Percentiles rank a stretch among this genome's conserved stretches.
Conservation (phyloP, 2,797 vertebrate genomes). For the Vipera latastei region DNA sequence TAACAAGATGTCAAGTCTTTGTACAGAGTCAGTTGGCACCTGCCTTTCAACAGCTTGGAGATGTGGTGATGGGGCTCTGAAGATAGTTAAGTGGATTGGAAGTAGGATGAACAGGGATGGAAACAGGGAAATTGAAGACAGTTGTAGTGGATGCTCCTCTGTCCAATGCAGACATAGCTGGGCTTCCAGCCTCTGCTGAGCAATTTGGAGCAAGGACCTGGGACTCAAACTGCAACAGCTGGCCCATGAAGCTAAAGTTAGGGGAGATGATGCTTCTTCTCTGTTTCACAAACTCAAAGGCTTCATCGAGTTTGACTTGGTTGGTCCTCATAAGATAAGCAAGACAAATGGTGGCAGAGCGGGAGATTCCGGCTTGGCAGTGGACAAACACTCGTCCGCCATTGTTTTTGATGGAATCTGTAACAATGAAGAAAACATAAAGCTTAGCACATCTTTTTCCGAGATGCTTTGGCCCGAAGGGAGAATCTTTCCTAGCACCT, state of each 20-base stretch:
- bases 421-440: conserved; percentile 46
- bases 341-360: conserved; percentile 96
- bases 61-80: conserved; percentile 96
- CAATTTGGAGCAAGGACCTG: conserved; percentile 94
- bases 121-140: conserved; percentile 95
- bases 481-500: conserved; percentile 32
- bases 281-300: conserved; percentile 98
- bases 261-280: conserved; percentile 97
- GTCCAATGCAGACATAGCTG: conserved; percentile 77
- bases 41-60: conserved; percentile 88
- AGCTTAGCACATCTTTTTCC: conserved; percentile 38
- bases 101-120: conserved; percentile 86
- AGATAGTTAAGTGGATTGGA: conserved; percentile 87
- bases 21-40: conserved; percentile 6
- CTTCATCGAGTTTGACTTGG: conserved; percentile 94
- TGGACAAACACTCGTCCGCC: conserved; percentile 98
- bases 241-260: conserved; percentile 99
- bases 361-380: conserved; percentile 97
- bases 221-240: conserved; percentile 96
- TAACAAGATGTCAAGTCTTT: conserved; percentile 43
- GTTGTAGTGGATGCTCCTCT: conserved; percentile 80
- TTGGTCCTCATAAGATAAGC: conserved; percentile 99
- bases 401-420: conserved; percentile 91
- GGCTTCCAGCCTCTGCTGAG: conserved; percentile 90
- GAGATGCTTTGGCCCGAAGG: conserved; percentile 17